Conservation (phyloP, 2,797 vertebrate genomes). For the Rhabdomys pumilio region DNA sequence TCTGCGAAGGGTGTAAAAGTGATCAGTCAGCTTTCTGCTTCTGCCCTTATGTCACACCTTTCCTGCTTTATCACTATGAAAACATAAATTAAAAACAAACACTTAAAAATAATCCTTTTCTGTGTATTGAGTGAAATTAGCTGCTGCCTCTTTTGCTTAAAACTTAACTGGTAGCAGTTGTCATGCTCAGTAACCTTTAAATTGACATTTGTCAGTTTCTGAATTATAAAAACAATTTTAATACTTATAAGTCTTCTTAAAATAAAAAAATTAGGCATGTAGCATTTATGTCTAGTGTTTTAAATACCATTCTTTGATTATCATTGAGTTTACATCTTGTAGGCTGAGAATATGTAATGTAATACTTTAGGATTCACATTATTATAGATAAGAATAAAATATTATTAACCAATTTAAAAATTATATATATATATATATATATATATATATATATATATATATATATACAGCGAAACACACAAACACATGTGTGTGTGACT, state of each 20-base stretch:
- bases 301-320: neutral
- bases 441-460: neutral
- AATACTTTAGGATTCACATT: neutral
- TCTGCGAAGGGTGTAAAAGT: too few relatives aligned
- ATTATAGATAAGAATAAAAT: neutral
- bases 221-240: neutral
- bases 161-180: neutral
- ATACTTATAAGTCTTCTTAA: neutral
- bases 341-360: neutral
- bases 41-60: neutral
- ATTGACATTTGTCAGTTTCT: neutral
- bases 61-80: neutral
- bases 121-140: neutral
- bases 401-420: neutral
- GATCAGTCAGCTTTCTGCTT: neutral
- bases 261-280: slow-evolving; percentile 3
- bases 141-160: neutral
- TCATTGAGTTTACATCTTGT: neutral
- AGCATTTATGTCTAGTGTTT: neutral
- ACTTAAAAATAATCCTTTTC: neutral
- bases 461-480: neutral
- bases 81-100: neutral
- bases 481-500: neutral
- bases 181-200: slow-evolving; percentile 21
- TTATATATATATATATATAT: neutral